Evolutionary conservation across 2,888 invertebrate species (phyloP).

Genomic region (Agriopis marginaria): DNA sequence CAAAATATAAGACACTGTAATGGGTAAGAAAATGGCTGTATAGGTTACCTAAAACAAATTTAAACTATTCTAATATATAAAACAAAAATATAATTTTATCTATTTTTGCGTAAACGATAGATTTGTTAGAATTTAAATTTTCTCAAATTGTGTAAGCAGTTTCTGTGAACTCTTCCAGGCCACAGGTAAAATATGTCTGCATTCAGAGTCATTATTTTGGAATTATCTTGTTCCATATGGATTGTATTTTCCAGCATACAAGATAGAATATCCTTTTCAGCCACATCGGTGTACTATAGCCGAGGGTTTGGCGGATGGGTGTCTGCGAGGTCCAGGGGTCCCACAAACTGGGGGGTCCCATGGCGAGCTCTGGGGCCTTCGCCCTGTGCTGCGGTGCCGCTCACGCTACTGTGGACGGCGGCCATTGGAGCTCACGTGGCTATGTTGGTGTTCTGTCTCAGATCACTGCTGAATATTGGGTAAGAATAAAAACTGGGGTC

Average conservation of each 20-base stretch:
- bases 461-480: conserved; percentile 78
- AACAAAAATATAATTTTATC: too few relatives aligned
- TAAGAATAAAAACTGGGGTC: conserved; percentile 54
- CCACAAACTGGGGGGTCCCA: conserved; percentile 72
- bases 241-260: not conserved
- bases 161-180: too few relatives aligned
- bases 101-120: too few relatives aligned
- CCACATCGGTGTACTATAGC: conserved; percentile 80
- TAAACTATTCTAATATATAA: too few relatives aligned
- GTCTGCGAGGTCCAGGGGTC: conserved; percentile 67
- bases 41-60: too few relatives aligned
- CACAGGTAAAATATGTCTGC: too few relatives aligned
- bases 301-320: conserved; percentile 81
- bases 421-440: conserved; percentile 72
- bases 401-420: conserved; percentile 72
- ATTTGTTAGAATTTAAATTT: too few relatives aligned
- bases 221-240: not conserved
- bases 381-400: conserved; percentile 75
- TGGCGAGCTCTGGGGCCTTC: conserved; percentile 80
- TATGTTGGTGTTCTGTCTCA: conserved; percentile 75
- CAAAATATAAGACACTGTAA: too few relatives aligned
- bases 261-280: conserved; percentile 51
- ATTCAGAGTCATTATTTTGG: too few relatives aligned
- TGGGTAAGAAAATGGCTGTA: too few relatives aligned
- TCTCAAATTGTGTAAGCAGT: too few relatives aligned